Percentiles rank a stretch among this genome's conserved stretches.
Evolutionary conservation across 2,113 vertebrate genomes (phyloP).

Genomic region (Taxidea taxus): DNA sequence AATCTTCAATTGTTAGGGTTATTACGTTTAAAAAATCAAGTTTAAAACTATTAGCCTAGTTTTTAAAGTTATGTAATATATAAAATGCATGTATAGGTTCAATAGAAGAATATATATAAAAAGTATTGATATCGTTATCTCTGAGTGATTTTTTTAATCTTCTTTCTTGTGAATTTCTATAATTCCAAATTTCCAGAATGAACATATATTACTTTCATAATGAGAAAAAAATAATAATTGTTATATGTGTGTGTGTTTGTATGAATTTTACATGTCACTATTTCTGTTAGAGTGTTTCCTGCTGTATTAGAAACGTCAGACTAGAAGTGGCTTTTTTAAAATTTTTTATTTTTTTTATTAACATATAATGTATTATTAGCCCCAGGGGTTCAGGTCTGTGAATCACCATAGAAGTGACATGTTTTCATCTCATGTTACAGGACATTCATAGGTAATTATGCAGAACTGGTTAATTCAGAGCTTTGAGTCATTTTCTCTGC

Average conservation of each 20-base stretch:
- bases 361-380: no score
- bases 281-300: neutral
- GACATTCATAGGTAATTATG: neutral
- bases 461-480: neutral
- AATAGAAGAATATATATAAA: neutral
- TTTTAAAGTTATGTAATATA: constrained; percentile 3
- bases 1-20: neutral
- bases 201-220: neutral
- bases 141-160: neutral
- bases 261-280: neutral
- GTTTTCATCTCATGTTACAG: neutral
- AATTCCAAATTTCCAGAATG: constrained; percentile 9
- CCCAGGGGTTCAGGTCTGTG: no score
- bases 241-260: neutral
- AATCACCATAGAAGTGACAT: neutral
- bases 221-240: constrained; percentile 3
- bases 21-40: constrained; percentile 23
- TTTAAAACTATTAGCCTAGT: neutral
- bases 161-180: constrained; percentile 47
- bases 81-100: neutral
- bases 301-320: neutral
- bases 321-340: neutral
- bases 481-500: neutral
- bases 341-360: no score
- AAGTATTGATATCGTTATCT: neutral